phyloP scores from a whole-genome alignment of 1,140 invertebrate species.

The Drosophila ohnishii region DNA sequence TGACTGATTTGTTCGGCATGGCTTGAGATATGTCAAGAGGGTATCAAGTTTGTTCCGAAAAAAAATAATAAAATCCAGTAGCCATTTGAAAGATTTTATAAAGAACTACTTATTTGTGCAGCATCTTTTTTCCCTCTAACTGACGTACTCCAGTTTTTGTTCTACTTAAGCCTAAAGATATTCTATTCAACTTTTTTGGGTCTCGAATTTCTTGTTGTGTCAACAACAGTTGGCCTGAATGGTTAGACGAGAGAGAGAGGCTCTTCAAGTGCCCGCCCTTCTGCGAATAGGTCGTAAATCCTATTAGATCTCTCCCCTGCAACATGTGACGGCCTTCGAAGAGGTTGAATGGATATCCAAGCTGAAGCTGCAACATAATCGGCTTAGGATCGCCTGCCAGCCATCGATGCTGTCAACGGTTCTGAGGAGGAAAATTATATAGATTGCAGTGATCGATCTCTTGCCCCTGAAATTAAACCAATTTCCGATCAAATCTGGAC shows the following conservation, averaged over 20 bases:
- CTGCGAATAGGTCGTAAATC: constrained; percentile 66
- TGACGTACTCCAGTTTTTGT: constrained; percentile 24
- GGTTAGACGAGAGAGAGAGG: neutral
- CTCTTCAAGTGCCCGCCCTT: constrained; percentile 44
- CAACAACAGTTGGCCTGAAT: constrained; percentile 58
- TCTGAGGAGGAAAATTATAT: constrained; percentile 20
- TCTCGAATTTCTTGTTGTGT: constrained; percentile 71
- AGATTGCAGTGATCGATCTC: constrained; percentile 9
- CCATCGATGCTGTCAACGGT: constrained; percentile 59
- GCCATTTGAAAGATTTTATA: constrained; percentile 21
- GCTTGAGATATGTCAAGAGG: neutral
- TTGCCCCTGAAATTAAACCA: constrained; percentile 9
- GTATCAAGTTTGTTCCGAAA: neutral
- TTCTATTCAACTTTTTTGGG: constrained; percentile 34
- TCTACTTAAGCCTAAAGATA: constrained; percentile 31
- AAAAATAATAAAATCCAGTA: constrained; percentile 25
- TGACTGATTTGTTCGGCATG: constrained; percentile 2
- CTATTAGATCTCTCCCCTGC: constrained; percentile 68
- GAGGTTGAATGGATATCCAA: constrained; percentile 16
- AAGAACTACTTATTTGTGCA: constrained; percentile 35
- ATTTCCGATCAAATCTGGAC: constrained; percentile 16
- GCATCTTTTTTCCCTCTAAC: constrained; percentile 31
- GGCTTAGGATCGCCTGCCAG: constrained; percentile 59
- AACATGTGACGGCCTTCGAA: constrained; percentile 58
- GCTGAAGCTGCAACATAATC: constrained; percentile 49